phyloP scores from a whole-genome alignment of 2,113 vertebrate species.

The mouse (Mus musculus) region GRCm39 chr8:100597001-100597500 shows the following conservation, averaged over 20 bases:
- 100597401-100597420: background rate
- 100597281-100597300: background rate
- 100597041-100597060: background rate
- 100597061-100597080: background rate
- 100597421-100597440: background rate
- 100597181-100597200: background rate
- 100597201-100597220: background rate
- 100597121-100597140: background rate
- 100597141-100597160: background rate
- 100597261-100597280: conserved; percentile 11
- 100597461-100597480: background rate
- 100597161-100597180: background rate
- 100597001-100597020: background rate
- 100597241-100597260: background rate
- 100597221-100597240: conserved; percentile 4
- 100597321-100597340: background rate
- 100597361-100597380: background rate
- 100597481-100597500: conserved; percentile 17
- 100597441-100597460: background rate
- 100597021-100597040: background rate
- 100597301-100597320: conserved; percentile 6
- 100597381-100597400: background rate
- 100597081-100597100: background rate
- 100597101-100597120: background rate
- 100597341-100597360: background rate